phyloP scores from a whole-genome alignment of 2,797 vertebrate genomes.

The Gymnothorax javanicus region DNA sequence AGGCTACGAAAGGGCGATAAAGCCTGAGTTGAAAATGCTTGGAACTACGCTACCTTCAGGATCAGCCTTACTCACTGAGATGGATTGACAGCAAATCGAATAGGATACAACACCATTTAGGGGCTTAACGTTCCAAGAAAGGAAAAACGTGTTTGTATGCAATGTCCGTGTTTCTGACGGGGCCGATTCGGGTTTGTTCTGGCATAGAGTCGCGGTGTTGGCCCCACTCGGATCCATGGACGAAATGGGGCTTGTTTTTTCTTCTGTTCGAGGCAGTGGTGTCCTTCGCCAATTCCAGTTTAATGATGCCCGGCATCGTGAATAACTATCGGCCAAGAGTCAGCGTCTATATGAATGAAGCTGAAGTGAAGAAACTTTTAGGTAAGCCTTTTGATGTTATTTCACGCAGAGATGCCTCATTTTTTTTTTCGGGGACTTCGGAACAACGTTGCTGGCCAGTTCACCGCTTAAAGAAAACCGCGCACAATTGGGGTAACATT shows the following conservation, averaged over 20 bases:
- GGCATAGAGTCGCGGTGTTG: background rate
- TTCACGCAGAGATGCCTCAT: no score
- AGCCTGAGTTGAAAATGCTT: background rate
- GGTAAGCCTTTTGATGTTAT: constrained; percentile 14
- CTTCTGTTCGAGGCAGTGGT: constrained; percentile 28
- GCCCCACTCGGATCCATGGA: constrained; percentile 8
- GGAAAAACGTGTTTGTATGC: background rate
- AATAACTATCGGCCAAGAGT: constrained; percentile 29
- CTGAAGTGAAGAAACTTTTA: constrained; percentile 39
- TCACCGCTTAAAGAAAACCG: no score
- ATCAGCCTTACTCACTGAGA: constrained; percentile 1
- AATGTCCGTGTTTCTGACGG: constrained; percentile 24
- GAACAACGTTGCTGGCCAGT: background rate
- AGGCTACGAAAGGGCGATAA: background rate
- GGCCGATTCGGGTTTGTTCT: constrained; percentile 19
- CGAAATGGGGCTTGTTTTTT: constrained; percentile 18
- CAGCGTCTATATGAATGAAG: constrained; percentile 41
- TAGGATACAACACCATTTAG: background rate
- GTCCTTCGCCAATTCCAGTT: constrained; percentile 32
- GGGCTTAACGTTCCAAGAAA: constrained; percentile 30
- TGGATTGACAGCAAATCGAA: constrained; percentile 8
- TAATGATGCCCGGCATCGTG: constrained; percentile 1
- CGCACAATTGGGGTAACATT: background rate
- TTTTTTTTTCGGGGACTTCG: no score
- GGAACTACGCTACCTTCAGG: constrained; percentile 29